phyloP scores from a whole-genome alignment of 2,113 vertebrate genomes.

The Percopsis transmontana region DNA sequence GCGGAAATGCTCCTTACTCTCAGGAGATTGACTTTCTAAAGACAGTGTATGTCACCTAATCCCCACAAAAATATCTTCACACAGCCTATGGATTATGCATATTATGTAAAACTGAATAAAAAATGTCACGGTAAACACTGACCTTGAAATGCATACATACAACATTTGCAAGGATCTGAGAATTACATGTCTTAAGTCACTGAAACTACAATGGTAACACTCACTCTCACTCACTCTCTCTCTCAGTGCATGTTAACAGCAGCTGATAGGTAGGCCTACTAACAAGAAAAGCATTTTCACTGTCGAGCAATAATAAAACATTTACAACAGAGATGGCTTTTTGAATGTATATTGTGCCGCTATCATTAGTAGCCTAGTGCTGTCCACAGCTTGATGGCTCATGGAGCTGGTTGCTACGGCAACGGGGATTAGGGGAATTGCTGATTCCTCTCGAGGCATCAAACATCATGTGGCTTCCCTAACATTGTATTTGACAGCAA shows the following conservation, averaged over 20 bases:
- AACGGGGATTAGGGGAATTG: conserved; percentile 52
- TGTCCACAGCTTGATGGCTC: conserved; percentile 31
- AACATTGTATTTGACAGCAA: conserved; percentile 26
- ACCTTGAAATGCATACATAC: too few relatives aligned
- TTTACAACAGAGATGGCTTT: neutral
- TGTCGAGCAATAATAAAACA: neutral
- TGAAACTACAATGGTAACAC: too few relatives aligned
- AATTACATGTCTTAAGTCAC: too few relatives aligned
- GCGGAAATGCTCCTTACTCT: conserved; percentile 20
- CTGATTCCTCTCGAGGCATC: conserved; percentile 34
- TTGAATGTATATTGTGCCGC: neutral
- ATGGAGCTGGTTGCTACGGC: conserved; percentile 62
- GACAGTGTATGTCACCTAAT: conserved; percentile 39
- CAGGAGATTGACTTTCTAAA: conserved; percentile 24
- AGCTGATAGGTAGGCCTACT: too few relatives aligned
- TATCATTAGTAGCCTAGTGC: neutral
- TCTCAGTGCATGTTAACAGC: neutral
- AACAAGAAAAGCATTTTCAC: neutral
- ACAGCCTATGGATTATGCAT: too few relatives aligned
- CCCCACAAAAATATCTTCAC: conserved; percentile 50
- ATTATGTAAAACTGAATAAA: too few relatives aligned
- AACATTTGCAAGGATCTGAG: too few relatives aligned
- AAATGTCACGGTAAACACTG: too few relatives aligned
- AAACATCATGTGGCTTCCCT: conserved; percentile 60
- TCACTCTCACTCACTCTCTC: too few relatives aligned